Evolutionary conservation across 2,888 invertebrate genomes (phyloP), one percentile per base, ranked within the genome.

Genomic region (Pecten maximus): DNA sequence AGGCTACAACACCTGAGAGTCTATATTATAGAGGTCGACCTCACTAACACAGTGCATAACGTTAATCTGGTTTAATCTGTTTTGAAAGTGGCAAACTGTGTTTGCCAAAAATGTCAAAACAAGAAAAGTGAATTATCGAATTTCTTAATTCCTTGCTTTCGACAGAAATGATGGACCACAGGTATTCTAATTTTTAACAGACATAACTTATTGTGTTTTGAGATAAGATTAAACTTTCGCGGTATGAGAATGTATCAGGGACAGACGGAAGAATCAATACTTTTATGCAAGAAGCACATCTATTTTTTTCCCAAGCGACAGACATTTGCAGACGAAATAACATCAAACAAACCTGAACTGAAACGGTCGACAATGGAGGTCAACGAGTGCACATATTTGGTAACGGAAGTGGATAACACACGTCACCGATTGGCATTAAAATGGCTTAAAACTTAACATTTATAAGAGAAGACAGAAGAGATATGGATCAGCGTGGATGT

Each of bases 31-130:
- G 4, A 74, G 74, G 74, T 28, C 54, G 54, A 54, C 23, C 54
- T 54, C 74, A 28, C 60, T n/a, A 60, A 74, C 74, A 74, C 28
- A 74, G 74, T 74, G 35, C 74, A 74, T 23, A 74, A 74, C 35
- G 35, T 74, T 74, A 74, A n/a, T n/a, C n/a, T n/a, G n/a, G n/a
- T 74, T 74, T 74, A 74, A 74, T 74, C 74, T 74, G 28, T 74
- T 74, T 74, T 28, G 35, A 74, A 74, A 74, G 74, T 74, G 10
- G 28, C 35, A 74, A 3, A 74, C 74, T 74, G 35, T 4, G 74
- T 28, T 74, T 74, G 74, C 74, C 35, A 74, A 74, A 35, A 74
- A 35, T 23, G 74, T 74, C 74, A 74, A 10, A 74, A 35, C 10
- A 74, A 74, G 74, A 28, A 28, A 74, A 74, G 12, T 6, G 28